A percentile compares a stretch with the other conserved stretches of the same genome.
Conservation (phyloP, 2,113 vertebrate species). For the Pluvialis apricaria region DNA sequence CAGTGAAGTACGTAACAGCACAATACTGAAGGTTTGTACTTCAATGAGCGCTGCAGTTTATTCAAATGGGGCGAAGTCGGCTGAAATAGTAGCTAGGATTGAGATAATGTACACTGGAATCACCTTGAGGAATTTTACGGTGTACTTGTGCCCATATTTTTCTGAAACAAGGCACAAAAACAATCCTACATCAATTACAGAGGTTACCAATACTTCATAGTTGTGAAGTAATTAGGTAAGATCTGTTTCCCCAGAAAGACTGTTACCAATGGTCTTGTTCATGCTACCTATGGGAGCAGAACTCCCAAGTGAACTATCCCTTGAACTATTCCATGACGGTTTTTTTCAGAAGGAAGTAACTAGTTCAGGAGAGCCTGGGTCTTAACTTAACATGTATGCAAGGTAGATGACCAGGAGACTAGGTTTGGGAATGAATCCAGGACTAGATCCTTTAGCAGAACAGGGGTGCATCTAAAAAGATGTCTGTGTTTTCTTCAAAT, state of each 20-base stretch:
- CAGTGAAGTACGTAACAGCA: neutral
- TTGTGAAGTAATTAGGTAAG: neutral
- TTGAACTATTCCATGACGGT: neutral
- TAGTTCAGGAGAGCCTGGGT: neutral
- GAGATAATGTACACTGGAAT: neutral
- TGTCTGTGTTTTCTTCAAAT: neutral
- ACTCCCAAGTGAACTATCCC: neutral
- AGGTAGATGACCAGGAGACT: neutral
- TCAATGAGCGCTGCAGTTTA: neutral
- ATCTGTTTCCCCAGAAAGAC: neutral
- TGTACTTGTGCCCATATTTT: neutral
- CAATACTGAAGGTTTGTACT: neutral
- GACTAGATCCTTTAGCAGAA: neutral
- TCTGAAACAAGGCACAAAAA: neutral
- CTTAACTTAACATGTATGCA: neutral
- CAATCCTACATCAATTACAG: neutral
- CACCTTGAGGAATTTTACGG: neutral
- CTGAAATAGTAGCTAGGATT: neutral
- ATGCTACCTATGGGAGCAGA: neutral
- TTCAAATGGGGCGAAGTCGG: neutral
- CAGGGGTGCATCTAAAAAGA: neutral
- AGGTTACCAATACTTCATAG: neutral
- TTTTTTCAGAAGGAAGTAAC: neutral
- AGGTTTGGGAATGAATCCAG: neutral
- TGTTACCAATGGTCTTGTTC: neutral